These are phyloP conservation scores for Dicrostonyx torquatus DNA, from an alignment of 2,797 vertebrate genomes.

Conservation along the genomic window DNA sequence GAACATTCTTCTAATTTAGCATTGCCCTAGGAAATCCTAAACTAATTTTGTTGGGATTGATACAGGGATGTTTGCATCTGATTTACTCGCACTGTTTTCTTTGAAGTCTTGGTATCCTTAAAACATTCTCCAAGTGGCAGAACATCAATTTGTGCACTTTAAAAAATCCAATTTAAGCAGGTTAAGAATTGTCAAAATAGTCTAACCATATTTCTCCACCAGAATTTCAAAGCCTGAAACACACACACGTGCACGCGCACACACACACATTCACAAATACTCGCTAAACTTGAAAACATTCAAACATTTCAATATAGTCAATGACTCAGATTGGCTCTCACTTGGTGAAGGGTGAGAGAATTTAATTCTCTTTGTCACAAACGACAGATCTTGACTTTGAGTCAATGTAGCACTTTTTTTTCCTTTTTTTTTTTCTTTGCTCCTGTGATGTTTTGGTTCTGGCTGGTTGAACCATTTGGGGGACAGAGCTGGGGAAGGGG, in stretches of 20 bases:
- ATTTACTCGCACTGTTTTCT: constrained; percentile 81
- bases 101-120: constrained; percentile 85
- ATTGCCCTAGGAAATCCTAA: constrained; percentile 82
- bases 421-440: neutral
- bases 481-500: neutral
- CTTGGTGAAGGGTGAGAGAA: constrained; percentile 63
- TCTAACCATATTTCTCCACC: constrained; percentile 71
- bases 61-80: constrained; percentile 80
- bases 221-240: constrained; percentile 70
- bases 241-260: neutral
- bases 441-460: constrained; percentile 67
- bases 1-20: constrained; percentile 76
- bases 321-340: constrained; percentile 55
- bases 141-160: constrained; percentile 81
- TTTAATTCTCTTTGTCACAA: constrained; percentile 72
- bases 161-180: constrained; percentile 83
- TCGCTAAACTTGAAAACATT: constrained; percentile 47
- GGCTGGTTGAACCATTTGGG: constrained; percentile 61
- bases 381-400: constrained; percentile 72
- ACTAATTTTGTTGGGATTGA: constrained; percentile 82
- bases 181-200: constrained; percentile 81
- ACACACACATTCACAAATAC: neutral
- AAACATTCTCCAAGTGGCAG: constrained; percentile 80
- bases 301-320: constrained; percentile 68
- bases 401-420: constrained; percentile 56